Evolutionary conservation across 1,140 invertebrate genomes (phyloP).

Genomic region (Orchesella cincta): DNA sequence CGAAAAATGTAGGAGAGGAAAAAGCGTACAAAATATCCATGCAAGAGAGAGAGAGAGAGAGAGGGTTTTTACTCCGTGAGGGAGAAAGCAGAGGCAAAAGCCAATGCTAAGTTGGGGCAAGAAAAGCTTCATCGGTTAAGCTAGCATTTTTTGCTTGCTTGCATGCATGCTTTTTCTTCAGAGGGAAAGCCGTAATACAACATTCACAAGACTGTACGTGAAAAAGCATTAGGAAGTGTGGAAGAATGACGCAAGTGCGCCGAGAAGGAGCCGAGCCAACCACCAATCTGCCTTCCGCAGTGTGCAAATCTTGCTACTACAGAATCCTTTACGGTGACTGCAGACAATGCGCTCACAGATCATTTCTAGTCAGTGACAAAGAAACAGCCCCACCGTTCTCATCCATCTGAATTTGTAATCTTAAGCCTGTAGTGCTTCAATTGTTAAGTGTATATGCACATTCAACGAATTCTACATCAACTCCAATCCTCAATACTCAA

Average conservation of each 20-base stretch:
- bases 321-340: slow-evolving; percentile 20
- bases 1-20: neutral
- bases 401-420: neutral
- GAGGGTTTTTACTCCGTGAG: no score
- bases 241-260: slow-evolving; percentile 45
- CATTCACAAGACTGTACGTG: no score
- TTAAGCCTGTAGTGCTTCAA: neutral
- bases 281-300: slow-evolving; percentile 43
- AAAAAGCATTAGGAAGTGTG: slow-evolving; percentile 22
- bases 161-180: neutral
- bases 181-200: neutral
- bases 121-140: no score
- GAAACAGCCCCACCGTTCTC: slow-evolving; percentile 10
- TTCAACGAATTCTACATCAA: neutral
- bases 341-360: slow-evolving; percentile 29
- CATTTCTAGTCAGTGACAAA: neutral
- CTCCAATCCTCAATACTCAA: neutral
- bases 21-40: neutral
- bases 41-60: no score
- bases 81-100: no score
- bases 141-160: neutral
- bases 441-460: neutral
- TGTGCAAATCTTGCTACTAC: slow-evolving; percentile 37
- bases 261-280: slow-evolving; percentile 35
- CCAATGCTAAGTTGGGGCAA: no score